Conservation (phyloP, 2,113 vertebrate genomes). For the Narcine bancroftii region DNA sequence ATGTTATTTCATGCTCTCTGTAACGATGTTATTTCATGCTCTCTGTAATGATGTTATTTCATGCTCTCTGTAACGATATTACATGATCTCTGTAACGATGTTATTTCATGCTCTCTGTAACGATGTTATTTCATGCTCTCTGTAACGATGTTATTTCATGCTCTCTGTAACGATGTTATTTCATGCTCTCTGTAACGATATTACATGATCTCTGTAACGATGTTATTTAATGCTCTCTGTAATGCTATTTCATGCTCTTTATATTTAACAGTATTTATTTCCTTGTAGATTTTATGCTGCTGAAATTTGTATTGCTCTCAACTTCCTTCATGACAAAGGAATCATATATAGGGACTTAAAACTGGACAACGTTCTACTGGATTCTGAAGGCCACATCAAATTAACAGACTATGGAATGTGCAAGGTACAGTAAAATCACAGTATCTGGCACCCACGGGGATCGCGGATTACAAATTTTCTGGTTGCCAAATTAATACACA, state of each 20-base stretch:
- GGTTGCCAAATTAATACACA: too few species aligned
- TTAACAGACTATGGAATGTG: slow-evolving; percentile 98
- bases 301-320: slow-evolving; percentile 93
- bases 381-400: slow-evolving; percentile 94
- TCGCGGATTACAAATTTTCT: too few species aligned
- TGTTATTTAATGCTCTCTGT: not conserved
- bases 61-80: too few species aligned
- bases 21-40: not conserved
- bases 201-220: not conserved
- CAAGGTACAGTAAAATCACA: too few species aligned
- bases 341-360: slow-evolving; percentile 97
- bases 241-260: too few species aligned
- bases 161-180: not conserved
- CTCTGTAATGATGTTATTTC: not conserved
- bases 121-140: not conserved
- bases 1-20: not conserved
- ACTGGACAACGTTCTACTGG: slow-evolving; percentile 94
- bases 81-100: not conserved
- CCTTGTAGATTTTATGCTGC: slow-evolving; percentile 87
- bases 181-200: too few species aligned
- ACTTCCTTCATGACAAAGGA: slow-evolving; percentile 95
- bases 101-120: not conserved
- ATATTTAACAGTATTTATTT: slow-evolving; percentile 20
- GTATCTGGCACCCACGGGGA: too few species aligned
- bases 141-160: not conserved